These are phyloP conservation scores for Ridgeia piscesae DNA, from an alignment of 1,140 invertebrate species.

Conservation along the genomic window DNA sequence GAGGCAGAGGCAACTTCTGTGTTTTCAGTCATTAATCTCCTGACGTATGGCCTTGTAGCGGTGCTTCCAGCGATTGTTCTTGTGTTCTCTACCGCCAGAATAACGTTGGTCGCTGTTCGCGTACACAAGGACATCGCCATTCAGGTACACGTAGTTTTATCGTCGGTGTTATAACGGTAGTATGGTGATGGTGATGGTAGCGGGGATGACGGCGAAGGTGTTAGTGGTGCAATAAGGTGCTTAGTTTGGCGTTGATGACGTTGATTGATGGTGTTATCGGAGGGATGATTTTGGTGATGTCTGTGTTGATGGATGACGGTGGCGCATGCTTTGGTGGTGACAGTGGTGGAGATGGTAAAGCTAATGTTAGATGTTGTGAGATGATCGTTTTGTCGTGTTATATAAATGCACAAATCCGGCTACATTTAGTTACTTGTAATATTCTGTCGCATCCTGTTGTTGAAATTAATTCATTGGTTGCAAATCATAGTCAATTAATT, in stretches of 20 bases:
- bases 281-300: background rate
- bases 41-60: background rate
- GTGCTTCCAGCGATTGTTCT: background rate
- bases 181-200: background rate
- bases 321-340: background rate
- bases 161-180: too few relatives aligned
- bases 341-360: background rate
- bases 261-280: slow-evolving; percentile 9
- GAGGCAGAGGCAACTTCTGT: too few relatives aligned
- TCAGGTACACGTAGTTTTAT: background rate
- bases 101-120: background rate
- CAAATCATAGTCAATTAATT: too few relatives aligned
- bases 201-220: background rate
- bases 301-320: slow-evolving; percentile 5
- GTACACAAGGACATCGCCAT: background rate
- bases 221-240: slow-evolving; percentile 45
- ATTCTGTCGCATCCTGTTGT: too few relatives aligned
- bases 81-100: background rate
- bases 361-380: background rate
- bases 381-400: background rate
- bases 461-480: too few relatives aligned
- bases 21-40: background rate
- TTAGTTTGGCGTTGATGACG: background rate
- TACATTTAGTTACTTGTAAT: too few relatives aligned
- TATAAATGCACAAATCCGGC: too few relatives aligned